A percentile compares a stretch with the other conserved stretches of the same genome.
phyloP scores from a whole-genome alignment of 1,140 invertebrate species.

The Pseudobourletiella spinata region DNA sequence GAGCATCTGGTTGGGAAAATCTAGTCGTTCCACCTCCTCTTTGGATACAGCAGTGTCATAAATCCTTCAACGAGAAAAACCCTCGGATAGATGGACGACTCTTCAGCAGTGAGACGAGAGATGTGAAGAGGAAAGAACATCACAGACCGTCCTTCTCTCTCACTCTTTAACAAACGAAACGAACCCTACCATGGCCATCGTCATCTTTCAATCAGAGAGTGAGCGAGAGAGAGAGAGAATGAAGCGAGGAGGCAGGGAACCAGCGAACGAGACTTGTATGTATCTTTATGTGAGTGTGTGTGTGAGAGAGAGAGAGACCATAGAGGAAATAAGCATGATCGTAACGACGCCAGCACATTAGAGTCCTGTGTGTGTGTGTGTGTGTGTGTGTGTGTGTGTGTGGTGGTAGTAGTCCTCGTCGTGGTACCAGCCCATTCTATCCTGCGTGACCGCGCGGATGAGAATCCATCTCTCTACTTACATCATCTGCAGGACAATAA shows the following conservation, averaged over 20 bases:
- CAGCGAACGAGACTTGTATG: background rate
- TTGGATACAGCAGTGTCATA: slow-evolving; percentile 28
- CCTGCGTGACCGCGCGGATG: slow-evolving; percentile 13
- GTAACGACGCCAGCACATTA: background rate
- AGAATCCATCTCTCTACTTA: slow-evolving; percentile 15
- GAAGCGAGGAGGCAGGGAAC: slow-evolving; percentile 3
- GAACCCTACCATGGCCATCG: slow-evolving; percentile 2
- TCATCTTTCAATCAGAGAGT: slow-evolving; percentile 15
- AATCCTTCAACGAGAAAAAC: slow-evolving; percentile 32
- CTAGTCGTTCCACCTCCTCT: slow-evolving; percentile 28
- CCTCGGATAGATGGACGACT: slow-evolving; percentile 10
- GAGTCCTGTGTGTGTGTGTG: too few relatives aligned
- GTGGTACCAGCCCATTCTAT: slow-evolving; percentile 7
- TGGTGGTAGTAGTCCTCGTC: too few relatives aligned
- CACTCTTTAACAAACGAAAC: slow-evolving; percentile 7
- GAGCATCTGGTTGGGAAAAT: slow-evolving; percentile 33
- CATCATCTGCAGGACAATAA: slow-evolving; percentile 10
- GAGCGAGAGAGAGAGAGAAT: background rate
- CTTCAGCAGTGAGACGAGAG: background rate
- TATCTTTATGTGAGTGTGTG: background rate
- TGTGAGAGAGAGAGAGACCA: background rate
- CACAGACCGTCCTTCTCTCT: background rate
- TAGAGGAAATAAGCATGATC: background rate
- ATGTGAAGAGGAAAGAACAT: slow-evolving; percentile 10
- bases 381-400: too few relatives aligned